A percentile compares a stretch with the other conserved stretches of the same genome.
Evolutionary conservation across 2,888 invertebrate genomes (phyloP).

Genomic region (Opisthograptis luteolata): DNA sequence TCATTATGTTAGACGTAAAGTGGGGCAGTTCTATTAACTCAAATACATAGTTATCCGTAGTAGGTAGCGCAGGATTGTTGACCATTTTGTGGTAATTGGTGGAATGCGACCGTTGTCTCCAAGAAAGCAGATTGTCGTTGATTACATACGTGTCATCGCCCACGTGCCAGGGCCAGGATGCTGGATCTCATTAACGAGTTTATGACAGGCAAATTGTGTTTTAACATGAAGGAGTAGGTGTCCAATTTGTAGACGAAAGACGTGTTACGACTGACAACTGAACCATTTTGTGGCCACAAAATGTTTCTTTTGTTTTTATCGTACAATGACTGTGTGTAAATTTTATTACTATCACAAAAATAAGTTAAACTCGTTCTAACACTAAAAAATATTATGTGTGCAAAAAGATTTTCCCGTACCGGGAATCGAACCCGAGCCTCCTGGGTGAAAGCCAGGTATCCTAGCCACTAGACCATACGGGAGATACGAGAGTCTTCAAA

Average conservation of each 20-base stretch:
- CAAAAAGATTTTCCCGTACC: constrained; percentile 58
- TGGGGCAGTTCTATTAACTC: constrained; percentile 27
- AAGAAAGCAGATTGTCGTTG: constrained; percentile 34
- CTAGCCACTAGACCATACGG: constrained; percentile 88
- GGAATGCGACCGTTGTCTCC: constrained; percentile 26
- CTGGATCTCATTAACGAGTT: constrained; percentile 28
- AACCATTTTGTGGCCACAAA: background rate
- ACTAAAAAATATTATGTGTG: no score
- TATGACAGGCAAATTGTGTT: constrained; percentile 34
- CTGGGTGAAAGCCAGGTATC: constrained; percentile 89
- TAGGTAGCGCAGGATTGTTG: background rate
- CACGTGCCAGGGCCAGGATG: constrained; percentile 32
- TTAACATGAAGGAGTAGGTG: constrained; percentile 23
- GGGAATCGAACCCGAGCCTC: constrained; percentile 86
- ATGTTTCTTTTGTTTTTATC: no score
- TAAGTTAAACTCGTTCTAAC: no score
- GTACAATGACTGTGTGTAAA: no score
- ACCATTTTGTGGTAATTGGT: constrained; percentile 1
- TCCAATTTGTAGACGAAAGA: constrained; percentile 12
- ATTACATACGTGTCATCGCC: constrained; percentile 34
- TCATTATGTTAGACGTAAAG: constrained; percentile 19
- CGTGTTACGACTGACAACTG: background rate
- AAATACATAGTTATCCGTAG: background rate
- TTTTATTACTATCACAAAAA: background rate
- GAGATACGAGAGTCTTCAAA: constrained; percentile 18